Evolutionary conservation across 1,140 invertebrate genomes (phyloP), one percentile per base, ranked within the genome.

Genomic region (Macrosteles quadrilineatus): DNA sequence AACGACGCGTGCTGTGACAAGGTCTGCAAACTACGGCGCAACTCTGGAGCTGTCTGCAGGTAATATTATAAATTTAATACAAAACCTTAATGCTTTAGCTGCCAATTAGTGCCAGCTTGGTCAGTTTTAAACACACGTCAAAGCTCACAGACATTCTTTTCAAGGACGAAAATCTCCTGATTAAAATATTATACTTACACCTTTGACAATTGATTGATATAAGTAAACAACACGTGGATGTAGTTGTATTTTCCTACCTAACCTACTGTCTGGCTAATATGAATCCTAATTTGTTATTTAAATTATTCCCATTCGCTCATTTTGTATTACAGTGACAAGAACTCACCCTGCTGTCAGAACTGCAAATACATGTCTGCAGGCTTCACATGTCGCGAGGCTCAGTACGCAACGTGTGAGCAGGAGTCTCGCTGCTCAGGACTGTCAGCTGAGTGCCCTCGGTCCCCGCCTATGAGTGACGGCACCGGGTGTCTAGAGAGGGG

Each of bases 1-100:
- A 94, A 93, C 77, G 95, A 97, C 77, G 85, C 88, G 21, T 97
- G 95, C 78, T 97, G 95, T 78, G 93, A 96, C 77, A 95, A 95
- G 81, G 91, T 95, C 78, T 98, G 95, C 78, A 94, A 94, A 80
- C 79, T 98, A 17, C 85, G 93, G 47, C 84, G 88, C 70, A 87
- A 84, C 76, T 87, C 90, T 78, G 91, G 91, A 31, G 93, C 93
- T 21, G 89, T 92, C 71, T 97, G 95, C 85, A 93, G 90, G 88
- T 90, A 79, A 32, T 68, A 30, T 27, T 29, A 59, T 23, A 25
- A 11, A 19, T 43, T 9, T 43, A 6, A n/a, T n/a, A n/a, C n/a
- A n/a, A n/a, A n/a, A n/a, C n/a, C n/a, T n/a, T n/a, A n/a, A n/a
- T n/a, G n/a, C n/a, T n/a, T n/a, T n/a, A n/a, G n/a, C n/a, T n/a